Conservation (phyloP, 2,888 invertebrate genomes). For the Isoperla grammatica region DNA sequence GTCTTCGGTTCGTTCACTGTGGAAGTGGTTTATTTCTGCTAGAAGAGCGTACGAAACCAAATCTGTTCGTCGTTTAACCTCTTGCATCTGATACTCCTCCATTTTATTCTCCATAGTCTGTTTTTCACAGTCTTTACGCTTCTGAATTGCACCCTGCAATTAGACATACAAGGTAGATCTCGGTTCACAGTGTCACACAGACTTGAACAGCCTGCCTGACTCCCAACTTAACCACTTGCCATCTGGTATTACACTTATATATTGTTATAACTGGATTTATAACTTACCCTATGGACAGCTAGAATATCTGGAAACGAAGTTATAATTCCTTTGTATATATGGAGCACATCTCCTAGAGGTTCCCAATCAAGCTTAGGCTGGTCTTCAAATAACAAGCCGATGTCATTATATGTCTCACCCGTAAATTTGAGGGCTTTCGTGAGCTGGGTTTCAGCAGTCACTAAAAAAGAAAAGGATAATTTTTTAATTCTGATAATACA, state of each 20-base stretch:
- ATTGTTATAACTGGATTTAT: too few species aligned
- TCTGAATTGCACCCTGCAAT: constrained; percentile 66
- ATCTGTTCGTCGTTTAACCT: constrained; percentile 79
- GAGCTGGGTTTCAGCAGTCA: constrained; percentile 44
- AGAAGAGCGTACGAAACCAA: constrained; percentile 87
- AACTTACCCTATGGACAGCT: constrained; percentile 71
- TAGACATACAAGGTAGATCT: constrained; percentile 10
- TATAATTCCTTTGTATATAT: constrained; percentile 91
- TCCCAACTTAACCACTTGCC: too few species aligned
- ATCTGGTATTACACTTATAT: too few species aligned
- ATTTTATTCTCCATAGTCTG: constrained; percentile 75
- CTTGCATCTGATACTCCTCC: constrained; percentile 71
- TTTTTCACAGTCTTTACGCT: constrained; percentile 83
- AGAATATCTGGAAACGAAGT: constrained; percentile 86
- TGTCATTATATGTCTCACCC: constrained; percentile 83
- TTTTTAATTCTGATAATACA: background rate
- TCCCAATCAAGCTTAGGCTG: constrained; percentile 89
- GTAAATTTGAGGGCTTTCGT: constrained; percentile 79
- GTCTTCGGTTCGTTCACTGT: constrained; percentile 77
- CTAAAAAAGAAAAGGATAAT: too few species aligned
- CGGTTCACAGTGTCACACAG: too few species aligned
- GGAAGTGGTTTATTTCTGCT: constrained; percentile 93
- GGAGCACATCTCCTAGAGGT: constrained; percentile 83
- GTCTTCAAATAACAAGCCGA: constrained; percentile 84
- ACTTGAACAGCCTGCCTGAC: too few species aligned